These are phyloP conservation scores for Hirudo medicinalis DNA, from an alignment of 1,140 invertebrate species.

Conservation along the genomic window DNA sequence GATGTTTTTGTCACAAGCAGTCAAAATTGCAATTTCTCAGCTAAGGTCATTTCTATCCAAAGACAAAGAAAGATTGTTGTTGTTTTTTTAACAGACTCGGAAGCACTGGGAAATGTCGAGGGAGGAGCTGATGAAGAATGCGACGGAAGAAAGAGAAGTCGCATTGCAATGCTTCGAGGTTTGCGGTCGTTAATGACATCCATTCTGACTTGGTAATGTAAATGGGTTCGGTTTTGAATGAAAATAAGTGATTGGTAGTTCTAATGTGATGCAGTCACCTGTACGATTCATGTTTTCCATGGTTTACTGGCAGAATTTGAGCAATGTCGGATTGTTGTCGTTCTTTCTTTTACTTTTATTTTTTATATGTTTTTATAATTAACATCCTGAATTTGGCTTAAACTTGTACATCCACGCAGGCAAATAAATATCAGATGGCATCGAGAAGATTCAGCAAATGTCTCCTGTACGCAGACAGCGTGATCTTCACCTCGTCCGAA, in stretches of 20 bases:
- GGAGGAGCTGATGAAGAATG: neutral
- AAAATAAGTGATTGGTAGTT: too few species aligned
- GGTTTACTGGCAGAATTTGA: too few species aligned
- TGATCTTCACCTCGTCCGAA: neutral
- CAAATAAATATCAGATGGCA: constrained; percentile 14
- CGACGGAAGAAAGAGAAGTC: neutral
- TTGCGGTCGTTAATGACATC: too few species aligned
- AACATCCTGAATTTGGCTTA: neutral
- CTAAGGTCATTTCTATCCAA: too few species aligned
- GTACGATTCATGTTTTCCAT: too few species aligned
- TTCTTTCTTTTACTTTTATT: neutral
- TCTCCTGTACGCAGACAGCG: neutral
- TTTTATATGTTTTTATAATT: neutral
- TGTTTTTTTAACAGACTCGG: neutral
- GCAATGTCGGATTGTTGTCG: neutral
- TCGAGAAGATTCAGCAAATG: constrained; percentile 1
- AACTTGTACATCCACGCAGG: neutral
- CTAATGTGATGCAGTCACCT: too few species aligned
- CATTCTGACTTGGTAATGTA: too few species aligned
- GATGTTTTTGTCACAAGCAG: too few species aligned
- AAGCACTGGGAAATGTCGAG: constrained; percentile 2
- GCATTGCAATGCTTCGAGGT: constrained; percentile 2
- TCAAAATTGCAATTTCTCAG: too few species aligned
- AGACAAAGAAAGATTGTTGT: too few species aligned
- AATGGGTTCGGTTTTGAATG: too few species aligned